Conservation (phyloP, 2,888 invertebrate species). For the Ophion ventricosus region DNA sequence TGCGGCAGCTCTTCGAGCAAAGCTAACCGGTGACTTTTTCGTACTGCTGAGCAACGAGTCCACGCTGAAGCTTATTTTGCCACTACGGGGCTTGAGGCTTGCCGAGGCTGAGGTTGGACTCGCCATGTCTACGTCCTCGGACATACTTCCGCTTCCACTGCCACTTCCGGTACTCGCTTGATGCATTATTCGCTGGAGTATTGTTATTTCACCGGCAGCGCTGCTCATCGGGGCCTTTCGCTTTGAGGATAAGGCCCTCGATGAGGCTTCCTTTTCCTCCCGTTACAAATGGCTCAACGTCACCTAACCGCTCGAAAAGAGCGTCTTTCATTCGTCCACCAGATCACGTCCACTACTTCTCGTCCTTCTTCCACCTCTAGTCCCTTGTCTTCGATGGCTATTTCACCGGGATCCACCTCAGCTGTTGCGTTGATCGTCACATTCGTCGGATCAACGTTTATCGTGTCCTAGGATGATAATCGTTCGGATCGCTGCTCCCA, state of each 20-base stretch:
- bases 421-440: not conserved
- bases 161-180: constrained; percentile 59
- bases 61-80: constrained; percentile 90
- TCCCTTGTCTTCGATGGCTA: not conserved
- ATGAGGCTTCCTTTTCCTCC: constrained; percentile 71
- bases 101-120: constrained; percentile 79
- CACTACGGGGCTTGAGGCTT: constrained; percentile 79
- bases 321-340: constrained; percentile 42
- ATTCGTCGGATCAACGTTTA: not conserved
- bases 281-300: constrained; percentile 73
- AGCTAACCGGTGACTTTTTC: constrained; percentile 74
- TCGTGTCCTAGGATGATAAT: not conserved
- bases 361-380: constrained; percentile 20
- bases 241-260: constrained; percentile 69
- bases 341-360: not conserved
- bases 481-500: not conserved
- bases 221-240: constrained; percentile 54
- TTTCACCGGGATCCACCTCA: not conserved
- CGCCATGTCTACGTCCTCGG: constrained; percentile 78
- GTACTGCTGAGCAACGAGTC: constrained; percentile 86
- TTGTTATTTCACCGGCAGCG: constrained; percentile 49
- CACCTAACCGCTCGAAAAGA: constrained; percentile 50
- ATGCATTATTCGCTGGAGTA: constrained; percentile 60
- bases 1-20: constrained; percentile 67
- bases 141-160: constrained; percentile 65